Percentiles rank a stretch among this genome's conserved stretches.
These are phyloP conservation scores for Crepidodera aurea DNA, from an alignment of 2,888 invertebrate species.

Conservation along the genomic window DNA sequence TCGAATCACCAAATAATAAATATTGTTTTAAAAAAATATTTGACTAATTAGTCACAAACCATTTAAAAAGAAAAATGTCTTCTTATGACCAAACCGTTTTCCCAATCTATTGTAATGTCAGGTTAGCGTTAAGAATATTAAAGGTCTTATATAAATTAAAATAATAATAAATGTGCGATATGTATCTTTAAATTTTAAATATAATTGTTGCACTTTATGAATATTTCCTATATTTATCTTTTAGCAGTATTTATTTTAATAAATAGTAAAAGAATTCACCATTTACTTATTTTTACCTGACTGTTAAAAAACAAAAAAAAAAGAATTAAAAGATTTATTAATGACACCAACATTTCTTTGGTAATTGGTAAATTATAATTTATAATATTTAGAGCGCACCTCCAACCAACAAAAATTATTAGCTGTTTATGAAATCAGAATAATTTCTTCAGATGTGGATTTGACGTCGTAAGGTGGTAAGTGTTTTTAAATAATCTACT, in stretches of 20 bases:
- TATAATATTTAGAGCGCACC: no score
- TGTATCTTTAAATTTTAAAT: constrained; percentile 38
- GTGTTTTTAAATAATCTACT: no score
- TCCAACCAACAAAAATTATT: no score
- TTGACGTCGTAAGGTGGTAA: no score
- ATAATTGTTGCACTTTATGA: constrained; percentile 39
- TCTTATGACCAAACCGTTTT: constrained; percentile 37
- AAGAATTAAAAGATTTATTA: no score
- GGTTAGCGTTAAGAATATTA: constrained; percentile 36
- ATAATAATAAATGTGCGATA: constrained; percentile 37
- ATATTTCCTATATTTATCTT: constrained; percentile 40
- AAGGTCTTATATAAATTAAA: constrained; percentile 35
- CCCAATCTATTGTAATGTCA: constrained; percentile 37
- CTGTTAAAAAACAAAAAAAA: no score
- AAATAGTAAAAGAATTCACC: constrained; percentile 35
- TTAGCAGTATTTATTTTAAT: constrained; percentile 40
- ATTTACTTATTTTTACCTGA: constrained; percentile 28
- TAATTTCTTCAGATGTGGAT: no score
- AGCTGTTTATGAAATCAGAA: no score
- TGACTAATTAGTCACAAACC: constrained; percentile 26
- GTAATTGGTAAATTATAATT: no score
- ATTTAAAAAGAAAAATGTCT: constrained; percentile 30
- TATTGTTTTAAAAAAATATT: constrained; percentile 18
- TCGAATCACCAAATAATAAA: constrained; percentile 28
- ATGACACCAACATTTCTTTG: neutral